These are phyloP conservation scores for Laterallus jamaicensis DNA, from an alignment of 2,113 vertebrate genomes.

Conservation along the genomic window DNA sequence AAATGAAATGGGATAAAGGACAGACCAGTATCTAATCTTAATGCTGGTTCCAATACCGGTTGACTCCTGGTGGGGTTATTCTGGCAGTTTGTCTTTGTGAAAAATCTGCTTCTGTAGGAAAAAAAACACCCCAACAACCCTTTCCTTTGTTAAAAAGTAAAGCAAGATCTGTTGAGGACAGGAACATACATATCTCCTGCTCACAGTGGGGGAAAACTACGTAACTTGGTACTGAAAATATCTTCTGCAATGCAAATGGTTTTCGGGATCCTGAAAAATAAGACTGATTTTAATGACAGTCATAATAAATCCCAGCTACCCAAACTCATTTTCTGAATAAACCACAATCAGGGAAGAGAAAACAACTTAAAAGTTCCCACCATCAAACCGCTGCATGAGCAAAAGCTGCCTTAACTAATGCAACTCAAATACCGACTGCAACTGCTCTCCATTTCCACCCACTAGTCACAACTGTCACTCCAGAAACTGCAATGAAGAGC, in stretches of 20 bases:
- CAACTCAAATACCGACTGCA: neutral
- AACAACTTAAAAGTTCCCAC: neutral
- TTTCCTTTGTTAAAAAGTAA: neutral
- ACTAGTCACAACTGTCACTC: neutral
- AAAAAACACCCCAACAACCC: neutral
- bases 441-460: neutral
- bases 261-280: neutral
- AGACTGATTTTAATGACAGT: neutral
- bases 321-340: neutral
- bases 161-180: neutral
- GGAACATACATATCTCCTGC: neutral
- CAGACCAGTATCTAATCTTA: neutral
- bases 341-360: neutral
- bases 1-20: neutral
- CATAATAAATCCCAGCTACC: neutral
- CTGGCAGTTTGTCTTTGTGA: neutral
- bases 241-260: neutral
- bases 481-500: neutral
- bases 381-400: neutral
- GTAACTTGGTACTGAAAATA: neutral
- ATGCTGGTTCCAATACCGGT: neutral
- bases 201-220: neutral
- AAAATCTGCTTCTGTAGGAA: neutral
- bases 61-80: neutral
- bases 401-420: neutral